Conservation (phyloP, 2,797 vertebrate species). For the Spea hammondii region DNA sequence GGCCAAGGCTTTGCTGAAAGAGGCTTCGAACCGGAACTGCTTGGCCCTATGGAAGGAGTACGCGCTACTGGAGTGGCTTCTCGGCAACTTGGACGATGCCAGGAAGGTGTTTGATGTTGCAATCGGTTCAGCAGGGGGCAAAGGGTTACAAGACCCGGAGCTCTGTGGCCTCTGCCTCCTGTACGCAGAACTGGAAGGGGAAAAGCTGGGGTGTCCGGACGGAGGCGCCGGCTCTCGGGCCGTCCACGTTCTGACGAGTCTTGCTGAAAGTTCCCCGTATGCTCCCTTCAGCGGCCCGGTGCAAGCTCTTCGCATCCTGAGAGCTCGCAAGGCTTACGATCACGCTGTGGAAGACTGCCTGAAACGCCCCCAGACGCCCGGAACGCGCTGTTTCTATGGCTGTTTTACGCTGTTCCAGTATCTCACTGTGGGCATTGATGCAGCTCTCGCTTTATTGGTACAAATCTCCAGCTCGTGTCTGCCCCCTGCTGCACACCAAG, state of each 20-base stretch:
- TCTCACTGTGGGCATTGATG: constrained; percentile 83
- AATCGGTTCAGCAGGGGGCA: constrained; percentile 64
- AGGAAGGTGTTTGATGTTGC: constrained; percentile 88
- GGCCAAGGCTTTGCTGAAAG: constrained; percentile 90
- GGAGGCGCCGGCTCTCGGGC: constrained; percentile 65
- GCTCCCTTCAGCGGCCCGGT: constrained; percentile 66
- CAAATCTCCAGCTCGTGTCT: constrained; percentile 64
- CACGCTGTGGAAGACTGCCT: constrained; percentile 67
- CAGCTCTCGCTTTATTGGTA: constrained; percentile 70
- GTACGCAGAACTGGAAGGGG: constrained; percentile 85
- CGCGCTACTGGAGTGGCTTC: constrained; percentile 88
- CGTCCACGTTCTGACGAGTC: constrained; percentile 74
- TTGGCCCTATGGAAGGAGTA: constrained; percentile 86
- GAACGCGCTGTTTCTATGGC: constrained; percentile 66
- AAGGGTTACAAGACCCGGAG: constrained; percentile 66
- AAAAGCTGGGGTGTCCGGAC: constrained; percentile 54
- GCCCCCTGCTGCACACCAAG: constrained; percentile 16
- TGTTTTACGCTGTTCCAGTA: constrained; percentile 92
- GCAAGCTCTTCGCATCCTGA: constrained; percentile 75
- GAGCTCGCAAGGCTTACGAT: constrained; percentile 84
- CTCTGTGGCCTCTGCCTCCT: constrained; percentile 83
- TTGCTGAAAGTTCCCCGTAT: constrained; percentile 72
- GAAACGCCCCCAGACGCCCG: constrained; percentile 50
- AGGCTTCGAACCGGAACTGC: constrained; percentile 79
- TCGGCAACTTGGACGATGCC: constrained; percentile 85